Evolutionary conservation across 2,113 vertebrate species (phyloP), one percentile per base, ranked within the genome.

Genomic region (Gadus macrocephalus): DNA sequence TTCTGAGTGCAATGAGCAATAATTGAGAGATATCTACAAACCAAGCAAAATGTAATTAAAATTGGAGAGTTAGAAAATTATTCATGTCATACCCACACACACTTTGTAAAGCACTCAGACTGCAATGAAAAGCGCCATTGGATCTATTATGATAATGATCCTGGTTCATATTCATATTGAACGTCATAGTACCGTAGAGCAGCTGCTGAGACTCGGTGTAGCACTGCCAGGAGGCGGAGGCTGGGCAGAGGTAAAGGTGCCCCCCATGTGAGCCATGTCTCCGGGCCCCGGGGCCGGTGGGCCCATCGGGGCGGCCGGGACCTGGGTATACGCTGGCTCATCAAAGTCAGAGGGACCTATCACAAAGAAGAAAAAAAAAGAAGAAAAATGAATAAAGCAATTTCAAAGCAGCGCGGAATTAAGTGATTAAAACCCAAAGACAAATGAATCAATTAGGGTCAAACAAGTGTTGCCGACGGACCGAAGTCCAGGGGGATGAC

Each of bases 401-500:
- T 12, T 5, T 22, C 22, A 11, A 61, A 20, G 59, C 16, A 61
- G 22, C 59, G 2, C 11, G 19, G n/a, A 59, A 4, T 59, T 59
- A 59, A 19, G 15, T n/a, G 5, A 19, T 59, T 17, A 19, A 49
- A 49, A 49, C 42, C 42, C 8, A 49, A 14, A 49, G 31, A 35
- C 8, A 49, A 49, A 49, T 12, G 2, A 49, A 49, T 49, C 8
- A 49, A 49, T 49, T 2, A 49, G 2, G 11, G 42, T 49, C 8
- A 49, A 49, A 49, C 42, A 12, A 9, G 2, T 49, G 42, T 49
- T 49, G 42, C 42, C 8, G 42, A 49, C 42, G 2, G 42, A 98
- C 98, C 94, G 11, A 99, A 98, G 88, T 99, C 93, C 22, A 99
- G 92, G 79, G 93, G 83, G 76, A 98, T 89, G 84, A 99, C 93